A percentile compares a stretch with the other conserved stretches of the same genome.
Evolutionary conservation across 2,113 vertebrate species (phyloP).

Genomic region (Lagopus leucura): DNA sequence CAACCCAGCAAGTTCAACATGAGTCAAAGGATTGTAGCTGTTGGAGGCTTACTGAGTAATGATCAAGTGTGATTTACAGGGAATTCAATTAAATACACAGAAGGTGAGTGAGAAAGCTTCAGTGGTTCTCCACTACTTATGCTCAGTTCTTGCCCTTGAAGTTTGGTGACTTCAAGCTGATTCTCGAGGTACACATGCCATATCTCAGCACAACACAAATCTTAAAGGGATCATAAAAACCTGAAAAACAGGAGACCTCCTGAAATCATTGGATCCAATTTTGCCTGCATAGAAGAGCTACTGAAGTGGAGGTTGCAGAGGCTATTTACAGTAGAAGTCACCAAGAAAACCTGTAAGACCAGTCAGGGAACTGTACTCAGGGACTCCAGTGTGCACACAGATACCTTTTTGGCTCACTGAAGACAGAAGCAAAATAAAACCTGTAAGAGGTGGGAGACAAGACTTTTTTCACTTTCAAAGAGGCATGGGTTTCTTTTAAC

Average conservation of each 20-base stretch:
- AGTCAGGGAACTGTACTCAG: background rate
- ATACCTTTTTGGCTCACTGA: background rate
- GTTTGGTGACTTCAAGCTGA: background rate
- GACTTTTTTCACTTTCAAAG: constrained; percentile 19
- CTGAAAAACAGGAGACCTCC: background rate
- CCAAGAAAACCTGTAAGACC: background rate
- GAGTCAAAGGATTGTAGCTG: background rate
- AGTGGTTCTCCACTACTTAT: background rate
- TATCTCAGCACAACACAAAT: background rate
- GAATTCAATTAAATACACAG: background rate
- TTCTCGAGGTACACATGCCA: fast-evolving
- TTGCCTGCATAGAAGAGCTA: background rate
- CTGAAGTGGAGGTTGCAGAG: background rate
- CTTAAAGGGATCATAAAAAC: background rate
- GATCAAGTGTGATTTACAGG: background rate
- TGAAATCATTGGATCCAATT: background rate
- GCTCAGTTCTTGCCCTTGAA: background rate
- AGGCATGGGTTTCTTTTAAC: constrained; percentile 2
- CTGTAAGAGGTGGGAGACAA: background rate
- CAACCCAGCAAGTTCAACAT: background rate
- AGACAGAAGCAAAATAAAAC: constrained; percentile 16
- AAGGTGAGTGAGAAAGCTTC: background rate
- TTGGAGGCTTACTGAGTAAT: background rate
- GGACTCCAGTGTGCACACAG: background rate
- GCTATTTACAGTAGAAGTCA: background rate